Evolutionary conservation across 2,797 vertebrate genomes (phyloP), one percentile per base, ranked within the genome.

Genomic region (Sparus aurata): DNA sequence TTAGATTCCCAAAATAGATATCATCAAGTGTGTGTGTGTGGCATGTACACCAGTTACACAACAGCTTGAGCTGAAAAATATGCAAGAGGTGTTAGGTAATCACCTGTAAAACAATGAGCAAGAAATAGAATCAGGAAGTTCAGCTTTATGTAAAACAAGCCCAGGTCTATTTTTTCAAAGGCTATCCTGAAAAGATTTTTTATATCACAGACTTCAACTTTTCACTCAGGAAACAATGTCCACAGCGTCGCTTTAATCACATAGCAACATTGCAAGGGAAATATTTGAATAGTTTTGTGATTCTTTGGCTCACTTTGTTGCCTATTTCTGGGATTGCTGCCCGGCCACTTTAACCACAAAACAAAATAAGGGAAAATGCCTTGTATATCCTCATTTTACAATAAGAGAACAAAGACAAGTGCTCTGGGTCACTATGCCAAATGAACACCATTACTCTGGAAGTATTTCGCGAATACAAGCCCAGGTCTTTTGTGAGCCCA

Each of bases 81-180:
- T 85, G 86, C 86, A 89, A 69, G 53, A 85, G 75, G 62, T 74
- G 57, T 91, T 90, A 75, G 73, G 73, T 85, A 90, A 91, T 75
- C 72, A 72, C 60, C 69, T 85, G 63, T 62, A 65, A 86, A 90
- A 92, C 88, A 91, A 92, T 85, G 80, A 82, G 79, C 12, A 0
- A 82, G 64, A 85, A 90, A 85, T 80, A 84, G 79, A 77, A 73
- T 60, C 82, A 88, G 87, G 87, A 89, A 87, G 83, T 73, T 34
- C 16, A 67, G 73, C 62, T 89, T 89, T 73, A 79, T 75, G 87
- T 82, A 77, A 89, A 87, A 67, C 67, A 69, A 34, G 38, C 43
- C 6, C 34, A 16, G 15, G 18, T 2, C 45, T 6, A n/a, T 27
- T 65, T 46, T 75, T 52, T 23, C 45, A 75, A 72, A 80, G 64